phyloP scores from a whole-genome alignment of 2,888 invertebrate genomes.

The Scrobipalpa atriplicella region DNA sequence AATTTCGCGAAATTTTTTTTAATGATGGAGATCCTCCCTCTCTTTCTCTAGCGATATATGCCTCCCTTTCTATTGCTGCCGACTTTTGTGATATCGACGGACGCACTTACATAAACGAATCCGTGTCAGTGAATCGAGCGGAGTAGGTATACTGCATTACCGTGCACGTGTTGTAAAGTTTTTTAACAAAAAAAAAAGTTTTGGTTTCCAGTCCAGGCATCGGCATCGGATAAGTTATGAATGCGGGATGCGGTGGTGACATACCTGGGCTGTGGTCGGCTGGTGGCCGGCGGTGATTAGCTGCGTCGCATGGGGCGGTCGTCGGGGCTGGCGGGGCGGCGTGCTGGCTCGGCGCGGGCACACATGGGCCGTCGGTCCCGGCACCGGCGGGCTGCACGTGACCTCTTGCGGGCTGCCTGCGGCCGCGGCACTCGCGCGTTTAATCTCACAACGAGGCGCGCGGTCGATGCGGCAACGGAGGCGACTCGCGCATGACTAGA shows the following conservation, averaged over 20 bases:
- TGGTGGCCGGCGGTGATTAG: conserved; percentile 50
- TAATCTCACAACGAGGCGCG: conserved; percentile 52
- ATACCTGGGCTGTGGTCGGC: conserved; percentile 46
- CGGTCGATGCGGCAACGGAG: conserved; percentile 66
- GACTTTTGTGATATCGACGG: conserved; percentile 49
- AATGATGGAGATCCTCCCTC: conserved; percentile 41
- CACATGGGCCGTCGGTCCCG: conserved; percentile 60
- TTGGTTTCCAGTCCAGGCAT: not conserved
- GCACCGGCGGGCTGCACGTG: conserved; percentile 1
- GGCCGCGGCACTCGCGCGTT: conserved; percentile 77
- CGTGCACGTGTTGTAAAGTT: conserved; percentile 31
- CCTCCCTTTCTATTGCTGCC: conserved; percentile 44
- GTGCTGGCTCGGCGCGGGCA: conserved; percentile 50
- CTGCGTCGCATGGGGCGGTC: conserved; percentile 55
- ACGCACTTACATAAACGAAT: conserved; percentile 58
- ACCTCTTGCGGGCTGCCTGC: conserved; percentile 63
- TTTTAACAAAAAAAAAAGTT: conserved; percentile 20
- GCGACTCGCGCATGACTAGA: conserved; percentile 69
- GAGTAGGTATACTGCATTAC: conserved; percentile 45
- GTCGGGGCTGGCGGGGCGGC: conserved; percentile 48
- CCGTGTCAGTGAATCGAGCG: conserved; percentile 45
- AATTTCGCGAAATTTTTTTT: conserved; percentile 34
- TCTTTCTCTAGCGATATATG: conserved; percentile 38
- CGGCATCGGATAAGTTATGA: conserved; percentile 18
- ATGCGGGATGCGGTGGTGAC: conserved; percentile 36